Conservation (phyloP, 2,888 invertebrate genomes). For the Synergus laeviventris region DNA sequence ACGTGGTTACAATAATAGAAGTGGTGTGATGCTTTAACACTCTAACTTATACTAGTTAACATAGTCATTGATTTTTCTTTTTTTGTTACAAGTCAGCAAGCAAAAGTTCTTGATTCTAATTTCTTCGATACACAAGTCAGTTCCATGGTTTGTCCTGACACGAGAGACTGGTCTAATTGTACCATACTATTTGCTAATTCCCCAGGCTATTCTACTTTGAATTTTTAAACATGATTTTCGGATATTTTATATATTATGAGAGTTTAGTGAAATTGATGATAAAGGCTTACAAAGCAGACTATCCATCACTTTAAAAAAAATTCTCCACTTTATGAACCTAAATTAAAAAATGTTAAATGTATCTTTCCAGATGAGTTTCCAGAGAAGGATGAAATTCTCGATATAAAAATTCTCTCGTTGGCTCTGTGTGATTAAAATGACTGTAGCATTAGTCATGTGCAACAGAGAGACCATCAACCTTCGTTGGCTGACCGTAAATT, state of each 20-base stretch:
- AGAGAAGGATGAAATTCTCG: neutral
- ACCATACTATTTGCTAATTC: neutral
- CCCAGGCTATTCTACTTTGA: neutral
- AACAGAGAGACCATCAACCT: constrained; percentile 32
- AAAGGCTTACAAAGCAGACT: too few relatives aligned
- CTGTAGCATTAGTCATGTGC: constrained; percentile 29
- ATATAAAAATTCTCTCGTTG: neutral
- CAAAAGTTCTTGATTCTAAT: neutral
- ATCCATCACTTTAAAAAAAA: neutral
- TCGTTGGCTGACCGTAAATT: constrained; percentile 27
- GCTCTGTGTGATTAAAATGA: constrained; percentile 25
- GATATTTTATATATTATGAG: too few relatives aligned
- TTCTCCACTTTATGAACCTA: neutral
- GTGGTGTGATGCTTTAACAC: neutral
- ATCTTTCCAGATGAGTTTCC: neutral
- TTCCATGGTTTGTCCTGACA: neutral
- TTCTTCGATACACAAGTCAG: neutral
- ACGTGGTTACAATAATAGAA: constrained; percentile 4
- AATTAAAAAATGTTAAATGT: neutral
- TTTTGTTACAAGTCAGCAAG: neutral
- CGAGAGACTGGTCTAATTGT: neutral
- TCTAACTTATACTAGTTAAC: neutral
- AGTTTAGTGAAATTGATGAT: too few relatives aligned
- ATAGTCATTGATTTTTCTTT: neutral
- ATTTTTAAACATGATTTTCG: neutral